Base-by-base conservation (phyloP, 2,797 vertebrate species). In the Columba guinea region DNA sequence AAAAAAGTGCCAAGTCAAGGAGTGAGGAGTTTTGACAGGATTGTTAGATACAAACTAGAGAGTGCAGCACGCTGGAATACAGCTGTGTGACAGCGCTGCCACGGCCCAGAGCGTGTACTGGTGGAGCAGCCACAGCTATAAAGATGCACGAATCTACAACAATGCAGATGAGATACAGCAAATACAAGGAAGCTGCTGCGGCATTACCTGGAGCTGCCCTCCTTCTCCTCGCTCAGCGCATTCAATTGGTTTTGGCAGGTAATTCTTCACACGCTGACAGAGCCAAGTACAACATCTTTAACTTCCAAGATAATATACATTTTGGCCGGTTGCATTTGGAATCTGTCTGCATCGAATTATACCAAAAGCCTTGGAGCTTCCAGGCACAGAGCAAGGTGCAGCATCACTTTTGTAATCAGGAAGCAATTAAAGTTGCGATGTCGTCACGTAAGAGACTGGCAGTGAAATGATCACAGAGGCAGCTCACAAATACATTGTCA, bases 261-360 rank as follows among this genome's bases (percentile, higher is more conserved):
- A 49, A 39, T 65, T 37, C 63, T 82, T 70, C 82, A 84, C 35
- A 68, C 2, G 5, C 22, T 64, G 37, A 87, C 37, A 94, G 58
- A 73, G 63, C 65, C 91, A 90, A 84, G 63, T 51, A 87, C 55
- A 88, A 60, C 64, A 90, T 74, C 49, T 76, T 89, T 48, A 87
- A 53, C 37, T 84, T 90, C 44, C 55, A 60, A 69, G 48, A 56
- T 63, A 55, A 44, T 49, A 53, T 1, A 9, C 6, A 22, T 74
- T 93, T 81, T 94, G 79, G 76, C 69, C 90, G 41, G 28, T 10
- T 88, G 35, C 30, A 73, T 86, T 91, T 84, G 39, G 58, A 96
- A 91, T 39, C 84, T 84, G 34, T 67, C 55, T 90, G 58, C 62
- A 82, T 56, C 65, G 82, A 86, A 59, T 85, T 26, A 52, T 7